A percentile compares a stretch with the other conserved stretches of the same genome.
These are phyloP conservation scores for Perithous albicinctus DNA, from an alignment of 2,888 invertebrate genomes.

Conservation along the genomic window DNA sequence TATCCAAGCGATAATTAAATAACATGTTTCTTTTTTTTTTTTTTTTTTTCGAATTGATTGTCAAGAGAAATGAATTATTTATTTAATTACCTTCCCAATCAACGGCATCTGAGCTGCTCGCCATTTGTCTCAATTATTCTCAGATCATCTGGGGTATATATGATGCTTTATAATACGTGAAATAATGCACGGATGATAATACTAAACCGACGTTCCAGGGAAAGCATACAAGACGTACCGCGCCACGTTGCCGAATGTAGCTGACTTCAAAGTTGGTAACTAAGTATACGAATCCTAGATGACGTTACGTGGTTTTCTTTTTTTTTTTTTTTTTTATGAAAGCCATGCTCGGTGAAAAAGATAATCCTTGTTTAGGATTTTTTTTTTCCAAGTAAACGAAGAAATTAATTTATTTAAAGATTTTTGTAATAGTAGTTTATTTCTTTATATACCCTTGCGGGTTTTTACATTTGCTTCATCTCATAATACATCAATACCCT, in stretches of 20 bases:
- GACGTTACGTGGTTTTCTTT: slow-evolving; percentile 29
- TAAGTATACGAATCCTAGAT: slow-evolving; percentile 23
- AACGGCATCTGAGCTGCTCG: slow-evolving; percentile 74
- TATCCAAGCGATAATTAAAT: neutral
- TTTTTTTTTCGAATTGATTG: too few relatives aligned
- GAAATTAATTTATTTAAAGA: too few relatives aligned
- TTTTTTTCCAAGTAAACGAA: too few relatives aligned
- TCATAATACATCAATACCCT: too few relatives aligned
- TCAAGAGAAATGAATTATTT: neutral
- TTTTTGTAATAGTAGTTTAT: too few relatives aligned
- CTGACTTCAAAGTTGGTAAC: neutral
- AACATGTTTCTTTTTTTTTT: too few relatives aligned
- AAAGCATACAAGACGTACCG: slow-evolving; percentile 1
- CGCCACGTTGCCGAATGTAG: slow-evolving; percentile 25
- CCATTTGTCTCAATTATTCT: slow-evolving; percentile 73
- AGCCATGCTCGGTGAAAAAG: too few relatives aligned
- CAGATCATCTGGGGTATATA: slow-evolving; percentile 51
- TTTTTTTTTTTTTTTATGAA: too few relatives aligned
- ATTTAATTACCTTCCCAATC: slow-evolving; percentile 80
- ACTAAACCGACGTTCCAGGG: neutral
- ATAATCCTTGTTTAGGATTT: too few relatives aligned
- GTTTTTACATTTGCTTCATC: too few relatives aligned
- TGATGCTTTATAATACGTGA: too few relatives aligned
- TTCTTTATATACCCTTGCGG: too few relatives aligned
- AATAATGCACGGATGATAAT: slow-evolving; percentile 9